Evolutionary conservation across 2,797 vertebrate genomes (phyloP).

Genomic region (Muscicapa striata): DNA sequence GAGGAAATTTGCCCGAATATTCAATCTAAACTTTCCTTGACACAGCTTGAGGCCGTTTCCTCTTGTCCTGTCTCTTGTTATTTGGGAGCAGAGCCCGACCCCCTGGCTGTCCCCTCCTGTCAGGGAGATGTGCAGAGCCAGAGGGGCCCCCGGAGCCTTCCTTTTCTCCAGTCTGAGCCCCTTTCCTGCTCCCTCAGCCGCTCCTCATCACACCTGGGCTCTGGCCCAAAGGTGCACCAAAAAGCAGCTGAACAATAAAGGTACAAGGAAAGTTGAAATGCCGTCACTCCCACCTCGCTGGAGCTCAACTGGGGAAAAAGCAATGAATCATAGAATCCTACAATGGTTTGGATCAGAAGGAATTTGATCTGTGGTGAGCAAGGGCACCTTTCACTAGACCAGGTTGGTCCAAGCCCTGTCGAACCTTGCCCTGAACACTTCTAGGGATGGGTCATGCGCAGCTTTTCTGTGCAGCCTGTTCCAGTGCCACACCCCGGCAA

Average conservation of each 20-base stretch:
- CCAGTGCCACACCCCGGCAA: rapidly evolving
- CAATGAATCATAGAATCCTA: background rate
- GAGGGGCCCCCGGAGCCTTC: rapidly evolving
- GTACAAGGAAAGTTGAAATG: background rate
- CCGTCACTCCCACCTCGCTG: constrained; percentile 54
- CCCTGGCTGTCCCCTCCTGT: rapidly evolving
- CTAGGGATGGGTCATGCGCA: background rate
- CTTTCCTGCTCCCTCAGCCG: background rate
- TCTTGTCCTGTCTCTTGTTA: background rate
- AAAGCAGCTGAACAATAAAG: background rate
- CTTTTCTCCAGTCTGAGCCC: background rate
- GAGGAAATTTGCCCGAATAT: background rate
- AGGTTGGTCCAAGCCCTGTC: background rate
- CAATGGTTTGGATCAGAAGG: background rate
- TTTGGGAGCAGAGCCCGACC: background rate
- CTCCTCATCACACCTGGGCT: background rate
- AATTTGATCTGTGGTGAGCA: rapidly evolving
- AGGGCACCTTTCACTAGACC: too few species aligned
- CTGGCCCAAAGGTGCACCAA: background rate
- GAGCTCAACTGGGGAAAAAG: constrained; percentile 75
- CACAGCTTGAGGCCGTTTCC: background rate
- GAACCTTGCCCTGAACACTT: too few species aligned
- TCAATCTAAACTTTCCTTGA: background rate
- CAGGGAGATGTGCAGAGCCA: too few species aligned
- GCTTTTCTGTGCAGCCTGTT: background rate